Percentiles rank a stretch among this genome's conserved stretches.
Evolutionary conservation across 2,888 invertebrate genomes (phyloP).

Genomic region (Ischnus inquisitorius): DNA sequence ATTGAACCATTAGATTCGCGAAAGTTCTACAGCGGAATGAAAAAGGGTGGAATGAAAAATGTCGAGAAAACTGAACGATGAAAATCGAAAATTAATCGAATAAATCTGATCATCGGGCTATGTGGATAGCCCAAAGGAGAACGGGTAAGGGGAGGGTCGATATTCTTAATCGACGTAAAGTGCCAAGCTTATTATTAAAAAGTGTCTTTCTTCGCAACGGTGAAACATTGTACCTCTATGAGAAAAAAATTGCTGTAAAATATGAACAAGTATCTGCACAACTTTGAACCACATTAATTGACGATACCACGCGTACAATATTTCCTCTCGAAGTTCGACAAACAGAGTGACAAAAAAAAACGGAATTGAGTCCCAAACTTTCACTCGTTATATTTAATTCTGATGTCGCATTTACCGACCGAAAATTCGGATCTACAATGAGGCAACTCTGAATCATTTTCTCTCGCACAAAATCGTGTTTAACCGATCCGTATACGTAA

Average conservation of each 20-base stretch:
- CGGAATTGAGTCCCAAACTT: not conserved
- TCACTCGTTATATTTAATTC: not conserved
- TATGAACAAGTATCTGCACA: constrained; percentile 44
- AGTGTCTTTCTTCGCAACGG: constrained; percentile 74
- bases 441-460: constrained; percentile 12
- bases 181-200: constrained; percentile 75
- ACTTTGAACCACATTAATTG: constrained; percentile 53
- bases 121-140: constrained; percentile 4
- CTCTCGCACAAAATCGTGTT: constrained; percentile 47
- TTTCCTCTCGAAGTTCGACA: constrained; percentile 29
- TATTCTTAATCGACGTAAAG: constrained; percentile 66
- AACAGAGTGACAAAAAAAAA: constrained; percentile 4
- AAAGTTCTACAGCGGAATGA: constrained; percentile 5
- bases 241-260: constrained; percentile 50
- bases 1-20: constrained; percentile 19
- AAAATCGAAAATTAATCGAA: constrained; percentile 42
- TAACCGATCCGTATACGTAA: constrained; percentile 37
- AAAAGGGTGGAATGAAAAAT: constrained; percentile 9
- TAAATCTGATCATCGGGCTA: constrained; percentile 6
- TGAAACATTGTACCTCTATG: constrained; percentile 71
- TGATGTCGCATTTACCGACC: not conserved
- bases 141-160: not conserved
- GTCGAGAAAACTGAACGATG: constrained; percentile 7
- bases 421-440: not conserved
- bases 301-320: constrained; percentile 11